These are phyloP conservation scores for Sylvia borin DNA, from an alignment of 2,797 vertebrate genomes.

Conservation along the genomic window DNA sequence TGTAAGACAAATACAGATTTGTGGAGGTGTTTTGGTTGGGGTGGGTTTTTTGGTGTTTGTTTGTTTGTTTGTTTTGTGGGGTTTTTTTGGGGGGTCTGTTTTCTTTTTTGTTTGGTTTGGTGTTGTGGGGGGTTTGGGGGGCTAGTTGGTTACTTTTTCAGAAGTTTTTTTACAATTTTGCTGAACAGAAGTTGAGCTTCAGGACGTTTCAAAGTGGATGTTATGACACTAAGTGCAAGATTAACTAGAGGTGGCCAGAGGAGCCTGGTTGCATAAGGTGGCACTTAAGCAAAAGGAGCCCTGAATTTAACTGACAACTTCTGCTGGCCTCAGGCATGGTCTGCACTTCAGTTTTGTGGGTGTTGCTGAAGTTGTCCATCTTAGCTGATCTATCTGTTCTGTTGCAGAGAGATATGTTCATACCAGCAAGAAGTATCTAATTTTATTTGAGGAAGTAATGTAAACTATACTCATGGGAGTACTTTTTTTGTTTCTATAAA, in stretches of 20 bases:
- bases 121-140: too few relatives aligned
- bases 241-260: neutral
- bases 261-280: neutral
- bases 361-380: neutral
- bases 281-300: neutral
- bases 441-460: neutral
- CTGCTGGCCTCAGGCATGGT: neutral
- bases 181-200: neutral
- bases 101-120: neutral
- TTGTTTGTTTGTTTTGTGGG: neutral
- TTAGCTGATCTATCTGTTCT: neutral
- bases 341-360: neutral
- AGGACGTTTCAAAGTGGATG: neutral
- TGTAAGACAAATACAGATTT: neutral
- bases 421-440: neutral
- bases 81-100: too few relatives aligned
- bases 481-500: neutral
- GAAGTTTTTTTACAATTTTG: neutral
- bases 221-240: neutral
- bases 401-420: neutral
- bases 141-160: too few relatives aligned
- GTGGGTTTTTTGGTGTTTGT: neutral
- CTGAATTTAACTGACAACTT: neutral
- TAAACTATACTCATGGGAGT: neutral
- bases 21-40: neutral